These are phyloP conservation scores for Ficedula albicollis DNA, from an alignment of 2,797 vertebrate species.

Conservation along the genomic window DNA sequence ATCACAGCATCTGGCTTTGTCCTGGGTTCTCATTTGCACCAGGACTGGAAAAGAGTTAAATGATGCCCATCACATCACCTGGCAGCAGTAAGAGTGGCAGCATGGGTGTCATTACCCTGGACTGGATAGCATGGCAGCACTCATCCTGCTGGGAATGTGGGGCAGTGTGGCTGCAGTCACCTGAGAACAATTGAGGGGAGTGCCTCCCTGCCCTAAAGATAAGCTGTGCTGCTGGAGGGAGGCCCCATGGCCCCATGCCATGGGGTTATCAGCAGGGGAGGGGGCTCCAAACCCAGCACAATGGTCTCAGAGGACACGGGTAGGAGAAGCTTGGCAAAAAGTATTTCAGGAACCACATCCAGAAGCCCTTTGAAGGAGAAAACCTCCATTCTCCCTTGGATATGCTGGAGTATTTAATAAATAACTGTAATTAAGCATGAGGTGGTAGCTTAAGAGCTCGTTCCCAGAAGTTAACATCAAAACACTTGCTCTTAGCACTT, in stretches of 20 bases:
- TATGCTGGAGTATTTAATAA: conserved; percentile 33
- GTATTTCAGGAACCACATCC: neutral
- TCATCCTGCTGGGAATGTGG: neutral
- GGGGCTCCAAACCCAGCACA: neutral
- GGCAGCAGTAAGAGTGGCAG: neutral
- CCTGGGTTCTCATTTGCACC: neutral
- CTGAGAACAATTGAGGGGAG: neutral
- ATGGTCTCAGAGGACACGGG: fast-evolving
- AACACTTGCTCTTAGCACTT: conserved; percentile 56
- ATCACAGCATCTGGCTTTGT: neutral
- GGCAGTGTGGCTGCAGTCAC: neutral
- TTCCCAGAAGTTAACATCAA: conserved; percentile 65
- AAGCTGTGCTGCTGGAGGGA: neutral
- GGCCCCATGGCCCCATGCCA: fast-evolving
- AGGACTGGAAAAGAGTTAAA: neutral
- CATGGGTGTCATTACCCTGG: too few relatives aligned
- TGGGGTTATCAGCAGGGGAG: neutral
- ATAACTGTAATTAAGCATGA: conserved; percentile 51
- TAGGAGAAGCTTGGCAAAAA: neutral
- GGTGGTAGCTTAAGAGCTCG: conserved; percentile 45
- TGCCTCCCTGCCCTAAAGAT: neutral
- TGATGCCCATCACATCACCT: fast-evolving
- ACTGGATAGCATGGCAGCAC: neutral
- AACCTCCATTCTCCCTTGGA: conserved; percentile 4
- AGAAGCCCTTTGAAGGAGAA: conserved; percentile 33